Base-by-base conservation (phyloP, 1,140 invertebrate genomes). In the Tenebrio molitor region DNA sequence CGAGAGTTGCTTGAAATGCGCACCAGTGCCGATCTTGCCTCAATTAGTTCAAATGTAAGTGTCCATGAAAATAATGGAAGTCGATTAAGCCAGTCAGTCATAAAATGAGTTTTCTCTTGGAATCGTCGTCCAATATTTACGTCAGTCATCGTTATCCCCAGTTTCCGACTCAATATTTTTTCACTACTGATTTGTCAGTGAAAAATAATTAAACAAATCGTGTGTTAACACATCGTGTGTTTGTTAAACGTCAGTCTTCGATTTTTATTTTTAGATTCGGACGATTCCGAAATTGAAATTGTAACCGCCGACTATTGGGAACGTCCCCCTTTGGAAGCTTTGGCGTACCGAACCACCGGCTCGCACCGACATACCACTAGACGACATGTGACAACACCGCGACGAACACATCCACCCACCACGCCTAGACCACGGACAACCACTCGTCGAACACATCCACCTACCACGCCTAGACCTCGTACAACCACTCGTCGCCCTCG, bases 261-360 rank as follows among this genome's bases (percentile, higher is more conserved):
- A n/a, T n/a, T n/a, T 21, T 19, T 50, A 19, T 17, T 50, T 10
- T 0, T n/a, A 50, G 44, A 16, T 19, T 10, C 8, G 2, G 17
- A 50, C 12, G 44, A 19, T 19, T 41, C 36, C 6, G 44, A 50
- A n/a, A 50, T 50, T 50, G 16, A 50, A 21, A 50, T 19, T 17
- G 44, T 50, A 10, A 19, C 16, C 2, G 10, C 44, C 10, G 44
- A 50, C n/a, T 21, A 21, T 19, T 21, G 6, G 15, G 17, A 17
- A 2, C 7, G 10, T 6, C 7, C 1, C 7, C 44, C 29, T 4
- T 33, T 50, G 0, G 6, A 17, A 21, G 44, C 44, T 8, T 21
- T 50, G 4, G 44, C 44, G 15, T 50, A 50, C 19, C 19, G 17
- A 21, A 50, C 15, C 6, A 19, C n/a, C 17, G 19, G 19, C 8